phyloP scores from a whole-genome alignment of 1,140 invertebrate species.

The Drosophila bocqueti region DNA sequence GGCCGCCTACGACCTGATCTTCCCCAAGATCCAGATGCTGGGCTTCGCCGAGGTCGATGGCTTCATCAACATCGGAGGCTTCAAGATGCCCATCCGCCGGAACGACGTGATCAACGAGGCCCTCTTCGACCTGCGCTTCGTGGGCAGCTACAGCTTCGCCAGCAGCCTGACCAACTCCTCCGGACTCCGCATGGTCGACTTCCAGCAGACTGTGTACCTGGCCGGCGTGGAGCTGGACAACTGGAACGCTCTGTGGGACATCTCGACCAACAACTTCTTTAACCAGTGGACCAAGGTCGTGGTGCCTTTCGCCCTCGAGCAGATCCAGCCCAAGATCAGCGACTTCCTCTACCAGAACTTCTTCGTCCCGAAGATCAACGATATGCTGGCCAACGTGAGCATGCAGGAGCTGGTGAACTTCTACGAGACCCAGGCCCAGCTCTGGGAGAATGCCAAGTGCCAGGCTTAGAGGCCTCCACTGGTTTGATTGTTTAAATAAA shows the following conservation, averaged over 20 bases:
- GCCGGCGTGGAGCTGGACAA: conserved; percentile 51
- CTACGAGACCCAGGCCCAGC: conserved; percentile 1
- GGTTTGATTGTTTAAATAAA: conserved; percentile 1
- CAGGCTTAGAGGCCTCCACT: neutral
- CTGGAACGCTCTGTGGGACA: conserved; percentile 66
- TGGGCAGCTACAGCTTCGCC: conserved; percentile 56
- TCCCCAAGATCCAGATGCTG: conserved; percentile 54
- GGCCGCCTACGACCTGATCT: conserved; percentile 56
- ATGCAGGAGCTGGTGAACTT: conserved; percentile 53
- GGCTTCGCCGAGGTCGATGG: conserved; percentile 53
- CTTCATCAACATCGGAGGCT: conserved; percentile 39
- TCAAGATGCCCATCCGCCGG: conserved; percentile 35
- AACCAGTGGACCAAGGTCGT: conserved; percentile 31
- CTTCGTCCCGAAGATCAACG: conserved; percentile 43
- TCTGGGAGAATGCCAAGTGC: conserved; percentile 18
- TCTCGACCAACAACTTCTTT: conserved; percentile 59
- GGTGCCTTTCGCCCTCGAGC: conserved; percentile 15
- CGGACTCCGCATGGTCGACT: conserved; percentile 51
- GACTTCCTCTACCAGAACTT: conserved; percentile 31
- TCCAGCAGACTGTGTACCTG: conserved; percentile 56
- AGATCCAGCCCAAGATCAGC: conserved; percentile 47
- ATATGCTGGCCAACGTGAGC: conserved; percentile 35
- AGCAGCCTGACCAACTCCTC: conserved; percentile 32
- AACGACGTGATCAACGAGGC: conserved; percentile 56
- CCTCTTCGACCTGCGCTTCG: conserved; percentile 59